These are phyloP conservation scores for Himalopsyche japonica DNA, from an alignment of 2,888 invertebrate genomes.

Conservation along the genomic window DNA sequence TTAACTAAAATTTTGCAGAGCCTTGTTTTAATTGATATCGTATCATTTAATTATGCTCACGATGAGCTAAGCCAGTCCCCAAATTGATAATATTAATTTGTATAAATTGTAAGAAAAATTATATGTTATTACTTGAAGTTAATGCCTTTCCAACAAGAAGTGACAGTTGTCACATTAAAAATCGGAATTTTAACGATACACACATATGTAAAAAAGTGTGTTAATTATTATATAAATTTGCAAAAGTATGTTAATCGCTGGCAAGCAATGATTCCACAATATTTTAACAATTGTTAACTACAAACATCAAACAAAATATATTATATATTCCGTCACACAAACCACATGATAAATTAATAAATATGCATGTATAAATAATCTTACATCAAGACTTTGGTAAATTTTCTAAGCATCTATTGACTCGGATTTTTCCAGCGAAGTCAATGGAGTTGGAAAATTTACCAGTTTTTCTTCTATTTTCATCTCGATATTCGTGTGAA, in stretches of 20 bases:
- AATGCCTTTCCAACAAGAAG: too few species aligned
- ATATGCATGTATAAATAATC: slow-evolving; percentile 10
- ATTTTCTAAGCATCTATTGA: not conserved
- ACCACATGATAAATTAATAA: slow-evolving; percentile 1
- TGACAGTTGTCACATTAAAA: too few species aligned
- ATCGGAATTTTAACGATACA: too few species aligned
- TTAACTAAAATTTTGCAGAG: too few species aligned
- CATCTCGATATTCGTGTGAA: not conserved
- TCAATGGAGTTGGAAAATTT: not conserved
- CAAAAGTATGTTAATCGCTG: not conserved
- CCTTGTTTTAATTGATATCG: too few species aligned
- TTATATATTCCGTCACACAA: slow-evolving; percentile 36
- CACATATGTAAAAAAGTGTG: too few species aligned
- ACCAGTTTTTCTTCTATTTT: not conserved
- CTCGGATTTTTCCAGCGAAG: too few species aligned
- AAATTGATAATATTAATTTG: too few species aligned
- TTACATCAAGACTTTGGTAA: not conserved
- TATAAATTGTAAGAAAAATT: too few species aligned
- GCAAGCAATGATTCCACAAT: not conserved
- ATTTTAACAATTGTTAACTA: not conserved
- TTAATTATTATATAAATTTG: not conserved
- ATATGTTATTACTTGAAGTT: too few species aligned
- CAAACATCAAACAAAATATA: not conserved
- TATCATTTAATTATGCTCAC: too few species aligned
- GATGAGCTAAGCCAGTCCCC: too few species aligned